Evolutionary conservation across 1,140 invertebrate species (phyloP), one percentile per base, ranked within the genome.

Genomic region (Magallana ariakensis): DNA sequence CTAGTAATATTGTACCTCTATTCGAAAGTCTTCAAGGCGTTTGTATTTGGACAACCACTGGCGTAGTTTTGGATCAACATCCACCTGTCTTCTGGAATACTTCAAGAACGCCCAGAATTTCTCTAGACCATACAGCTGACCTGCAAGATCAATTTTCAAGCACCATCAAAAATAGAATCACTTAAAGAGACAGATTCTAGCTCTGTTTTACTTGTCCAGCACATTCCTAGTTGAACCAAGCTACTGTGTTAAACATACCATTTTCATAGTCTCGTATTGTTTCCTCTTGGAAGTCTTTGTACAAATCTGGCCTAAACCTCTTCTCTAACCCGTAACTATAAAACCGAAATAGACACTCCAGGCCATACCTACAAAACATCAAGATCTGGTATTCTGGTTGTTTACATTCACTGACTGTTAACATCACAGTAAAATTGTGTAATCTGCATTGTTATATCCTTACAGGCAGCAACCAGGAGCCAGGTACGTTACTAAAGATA

Each of bases 71-170:
- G 97, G 95, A 90, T 98, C 96, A 26, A 99, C 97, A 86, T 97
- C 96, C 46, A 99, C 95, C 85, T 92, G 90, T 80, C 91, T 91
- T 19, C 93, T 85, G 9, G 93, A 95, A 90, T 95, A 95, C 94
- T 99, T 99, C 8, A 99, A 95, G 95, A 99, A 99, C 66, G 98
- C 98, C 98, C 98, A 99, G 95, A 99, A 99, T 94, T 99, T 99
- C 95, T 99, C 99, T 80, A 99, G 95, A 62, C 99, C 99, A 95
- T 99, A 99, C 22, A 99, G 95, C 95, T 99, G 98, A 95, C 98
- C 97, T 98, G 94, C n/a, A 95, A 90, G 86, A 26, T 26, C 33
- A 88, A 58, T 26, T 46, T 33, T 46, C 2, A 46, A 3, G 0
- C 33, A 46, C 33, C 33, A 46, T 46, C 33, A 46, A 46, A 46